Conservation (phyloP, 2,888 invertebrate genomes). For the Cremastinae sp. region DNA sequence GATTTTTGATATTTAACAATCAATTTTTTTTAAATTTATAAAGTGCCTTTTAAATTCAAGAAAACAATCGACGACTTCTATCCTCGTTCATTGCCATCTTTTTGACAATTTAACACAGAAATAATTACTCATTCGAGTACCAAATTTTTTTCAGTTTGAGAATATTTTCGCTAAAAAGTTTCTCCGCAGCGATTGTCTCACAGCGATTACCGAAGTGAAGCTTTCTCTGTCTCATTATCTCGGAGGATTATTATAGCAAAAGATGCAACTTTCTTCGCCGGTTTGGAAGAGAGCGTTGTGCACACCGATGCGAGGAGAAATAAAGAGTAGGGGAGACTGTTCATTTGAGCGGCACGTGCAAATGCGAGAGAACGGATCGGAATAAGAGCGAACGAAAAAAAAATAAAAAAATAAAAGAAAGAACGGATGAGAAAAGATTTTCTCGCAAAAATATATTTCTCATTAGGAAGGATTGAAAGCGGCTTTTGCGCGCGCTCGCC, state of each 20-base stretch:
- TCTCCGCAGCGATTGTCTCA: conserved; percentile 69
- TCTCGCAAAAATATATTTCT: conserved; percentile 50
- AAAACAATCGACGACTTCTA: too few relatives aligned
- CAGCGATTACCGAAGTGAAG: conserved; percentile 71
- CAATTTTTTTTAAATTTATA: too few relatives aligned
- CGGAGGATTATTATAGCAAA: conserved; percentile 51
- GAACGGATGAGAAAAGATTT: conserved; percentile 51
- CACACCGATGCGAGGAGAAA: background rate
- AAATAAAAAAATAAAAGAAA: too few relatives aligned
- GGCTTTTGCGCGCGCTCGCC: conserved; percentile 46
- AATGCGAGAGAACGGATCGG: too few relatives aligned
- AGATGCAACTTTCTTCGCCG: conserved; percentile 68
- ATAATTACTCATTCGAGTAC: too few relatives aligned
- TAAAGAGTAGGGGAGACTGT: too few relatives aligned
- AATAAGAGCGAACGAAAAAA: background rate
- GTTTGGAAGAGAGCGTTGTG: conserved; percentile 26
- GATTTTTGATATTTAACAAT: too few relatives aligned
- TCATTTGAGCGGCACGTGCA: background rate
- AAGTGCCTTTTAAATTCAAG: too few relatives aligned
- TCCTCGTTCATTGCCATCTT: too few relatives aligned
- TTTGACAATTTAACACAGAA: too few relatives aligned
- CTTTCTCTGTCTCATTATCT: conserved; percentile 56
- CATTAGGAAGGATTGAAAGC: conserved; percentile 39
- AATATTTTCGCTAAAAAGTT: conserved; percentile 57
- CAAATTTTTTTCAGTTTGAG: conserved; percentile 20